Conservation (phyloP, 2,888 invertebrate species). For the Aproaerema taeniolella region DNA sequence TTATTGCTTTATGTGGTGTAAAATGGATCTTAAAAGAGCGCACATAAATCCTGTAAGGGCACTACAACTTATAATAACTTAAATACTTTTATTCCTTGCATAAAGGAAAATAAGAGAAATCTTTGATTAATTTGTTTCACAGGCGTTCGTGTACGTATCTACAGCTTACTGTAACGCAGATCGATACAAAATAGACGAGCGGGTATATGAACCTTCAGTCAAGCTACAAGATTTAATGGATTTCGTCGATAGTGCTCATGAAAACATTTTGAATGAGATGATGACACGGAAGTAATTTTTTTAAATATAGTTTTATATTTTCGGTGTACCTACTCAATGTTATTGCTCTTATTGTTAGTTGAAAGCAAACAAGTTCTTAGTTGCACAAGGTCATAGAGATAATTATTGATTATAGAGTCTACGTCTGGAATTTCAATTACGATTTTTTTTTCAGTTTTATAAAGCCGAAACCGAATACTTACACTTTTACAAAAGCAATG, state of each 20-base stretch:
- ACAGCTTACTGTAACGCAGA: slow-evolving; percentile 93
- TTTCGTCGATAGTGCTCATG: neutral
- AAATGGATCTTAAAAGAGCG: too few relatives aligned
- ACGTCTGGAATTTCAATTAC: neutral
- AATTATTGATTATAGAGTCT: neutral
- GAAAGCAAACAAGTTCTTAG: neutral
- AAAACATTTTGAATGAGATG: too few relatives aligned
- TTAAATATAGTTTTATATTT: too few relatives aligned
- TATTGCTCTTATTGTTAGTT: neutral
- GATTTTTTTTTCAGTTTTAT: neutral
- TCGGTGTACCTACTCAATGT: too few relatives aligned
- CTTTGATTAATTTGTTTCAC: slow-evolving; percentile 14
- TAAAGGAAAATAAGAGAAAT: too few relatives aligned
- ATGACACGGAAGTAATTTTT: too few relatives aligned
- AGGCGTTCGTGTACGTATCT: slow-evolving; percentile 88
- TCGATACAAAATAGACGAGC: slow-evolving; percentile 82
- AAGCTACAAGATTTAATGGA: neutral
- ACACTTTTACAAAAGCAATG: slow-evolving; percentile 90
- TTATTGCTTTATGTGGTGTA: too few relatives aligned
- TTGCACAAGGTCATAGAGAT: neutral
- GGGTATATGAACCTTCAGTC: slow-evolving; percentile 80
- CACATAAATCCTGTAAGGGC: too few relatives aligned
- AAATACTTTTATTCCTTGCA: too few relatives aligned
- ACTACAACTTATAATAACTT: too few relatives aligned
- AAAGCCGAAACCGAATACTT: slow-evolving; percentile 86